Conservation (phyloP, 2,888 invertebrate species). For the Toxonevra muliebris region DNA sequence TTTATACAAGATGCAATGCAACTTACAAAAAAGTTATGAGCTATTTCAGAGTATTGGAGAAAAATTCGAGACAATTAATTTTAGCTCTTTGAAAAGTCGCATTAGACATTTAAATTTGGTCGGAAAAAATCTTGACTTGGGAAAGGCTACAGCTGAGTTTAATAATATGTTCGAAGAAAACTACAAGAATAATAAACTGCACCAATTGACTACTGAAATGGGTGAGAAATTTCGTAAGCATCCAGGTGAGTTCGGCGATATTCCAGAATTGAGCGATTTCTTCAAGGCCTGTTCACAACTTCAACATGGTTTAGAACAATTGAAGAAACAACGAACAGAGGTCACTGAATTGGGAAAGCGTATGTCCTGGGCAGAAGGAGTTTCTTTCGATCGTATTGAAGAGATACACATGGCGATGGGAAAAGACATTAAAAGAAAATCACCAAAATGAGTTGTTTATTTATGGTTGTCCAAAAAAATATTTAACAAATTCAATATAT, state of each 20-base stretch:
- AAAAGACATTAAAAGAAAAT: slow-evolving; percentile 6
- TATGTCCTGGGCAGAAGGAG: slow-evolving; percentile 50
- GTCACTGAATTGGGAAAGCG: slow-evolving; percentile 51
- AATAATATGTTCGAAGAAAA: slow-evolving; percentile 50
- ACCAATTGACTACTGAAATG: slow-evolving; percentile 51
- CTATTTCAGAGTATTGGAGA: slow-evolving; percentile 55
- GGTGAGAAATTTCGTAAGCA: slow-evolving; percentile 53
- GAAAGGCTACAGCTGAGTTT: slow-evolving; percentile 42
- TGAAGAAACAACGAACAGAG: slow-evolving; percentile 51
- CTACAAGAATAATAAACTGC: slow-evolving; percentile 48
- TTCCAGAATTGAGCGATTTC: slow-evolving; percentile 59
- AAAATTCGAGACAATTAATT: slow-evolving; percentile 57
- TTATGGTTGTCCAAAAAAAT: not conserved
- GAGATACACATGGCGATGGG: slow-evolving; percentile 48
- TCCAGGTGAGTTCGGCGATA: slow-evolving; percentile 61
- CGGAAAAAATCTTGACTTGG: slow-evolving; percentile 40
- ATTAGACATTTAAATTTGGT: slow-evolving; percentile 55
- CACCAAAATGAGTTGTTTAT: not conserved
- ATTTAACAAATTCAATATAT: no score
- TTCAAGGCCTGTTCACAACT: slow-evolving; percentile 58
- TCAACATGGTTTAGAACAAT: slow-evolving; percentile 52
- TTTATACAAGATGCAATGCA: slow-evolving; percentile 53
- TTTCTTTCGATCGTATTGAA: slow-evolving; percentile 50
- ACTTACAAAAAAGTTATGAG: slow-evolving; percentile 55
- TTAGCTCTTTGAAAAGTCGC: slow-evolving; percentile 50